These are phyloP conservation scores for Hypolimnas misippus DNA, from an alignment of 2,888 invertebrate species.

Conservation along the genomic window DNA sequence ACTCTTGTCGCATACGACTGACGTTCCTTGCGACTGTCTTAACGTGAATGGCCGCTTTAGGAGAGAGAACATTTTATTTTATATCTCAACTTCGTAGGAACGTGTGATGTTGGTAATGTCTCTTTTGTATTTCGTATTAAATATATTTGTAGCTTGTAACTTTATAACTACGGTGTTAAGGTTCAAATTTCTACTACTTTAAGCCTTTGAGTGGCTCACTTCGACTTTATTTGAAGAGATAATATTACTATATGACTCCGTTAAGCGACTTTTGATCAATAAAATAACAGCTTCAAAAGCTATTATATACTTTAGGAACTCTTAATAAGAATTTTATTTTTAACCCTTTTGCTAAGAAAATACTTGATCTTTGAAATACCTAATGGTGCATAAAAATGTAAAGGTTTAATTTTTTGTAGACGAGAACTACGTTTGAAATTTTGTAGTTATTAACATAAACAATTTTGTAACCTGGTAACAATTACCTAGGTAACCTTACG, in stretches of 20 bases:
- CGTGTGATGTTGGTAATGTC: slow-evolving; percentile 17
- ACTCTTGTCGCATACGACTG: too few relatives aligned
- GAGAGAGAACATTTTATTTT: slow-evolving; percentile 20
- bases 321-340: background rate
- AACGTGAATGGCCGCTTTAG: background rate
- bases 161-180: background rate
- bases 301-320: too few relatives aligned
- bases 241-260: slow-evolving; percentile 4
- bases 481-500: too few relatives aligned
- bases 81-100: slow-evolving; percentile 17
- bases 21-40: background rate
- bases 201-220: background rate
- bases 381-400: too few relatives aligned
- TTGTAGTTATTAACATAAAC: too few relatives aligned
- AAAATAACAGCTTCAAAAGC: background rate
- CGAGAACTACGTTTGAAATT: too few relatives aligned
- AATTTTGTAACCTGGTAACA: too few relatives aligned
- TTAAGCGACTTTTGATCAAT: slow-evolving; percentile 10
- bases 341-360: too few relatives aligned
- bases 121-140: slow-evolving; percentile 18
- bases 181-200: background rate
- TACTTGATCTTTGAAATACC: too few relatives aligned
- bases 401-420: too few relatives aligned
- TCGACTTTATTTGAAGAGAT: slow-evolving; percentile 3
- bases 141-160: background rate